phyloP scores from a whole-genome alignment of 2,797 vertebrate species.

The Rhynchonycteris naso region DNA sequence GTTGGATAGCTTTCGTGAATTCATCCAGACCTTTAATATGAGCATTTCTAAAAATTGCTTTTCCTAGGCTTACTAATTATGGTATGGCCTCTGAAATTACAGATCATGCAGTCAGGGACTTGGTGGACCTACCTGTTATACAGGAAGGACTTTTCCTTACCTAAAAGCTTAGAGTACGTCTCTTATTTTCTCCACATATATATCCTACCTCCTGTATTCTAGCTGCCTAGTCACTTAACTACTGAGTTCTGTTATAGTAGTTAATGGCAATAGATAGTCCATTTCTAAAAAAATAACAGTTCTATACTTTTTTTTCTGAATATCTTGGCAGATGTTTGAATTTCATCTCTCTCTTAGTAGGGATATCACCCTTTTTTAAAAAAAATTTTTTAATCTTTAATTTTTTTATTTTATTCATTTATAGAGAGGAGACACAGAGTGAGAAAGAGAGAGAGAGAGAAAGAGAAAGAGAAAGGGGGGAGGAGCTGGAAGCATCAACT shows the following conservation, averaged over 20 bases:
- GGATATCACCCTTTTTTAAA: not conserved
- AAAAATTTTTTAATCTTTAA: no score
- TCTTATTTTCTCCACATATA: not conserved
- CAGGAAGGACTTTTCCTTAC: not conserved
- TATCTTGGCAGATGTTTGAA: not conserved
- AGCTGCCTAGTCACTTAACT: not conserved
- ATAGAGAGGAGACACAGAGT: no score
- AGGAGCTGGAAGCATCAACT: no score
- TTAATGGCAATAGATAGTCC: not conserved
- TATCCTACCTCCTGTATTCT: not conserved
- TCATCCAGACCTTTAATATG: not conserved
- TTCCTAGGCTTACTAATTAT: not conserved
- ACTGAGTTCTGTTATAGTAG: not conserved
- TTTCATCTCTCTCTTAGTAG: conserved; percentile 24
- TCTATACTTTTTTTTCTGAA: conserved; percentile 43
- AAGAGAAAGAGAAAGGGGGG: no score
- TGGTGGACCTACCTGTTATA: not conserved
- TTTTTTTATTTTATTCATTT: no score
- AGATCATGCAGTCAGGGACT: not conserved
- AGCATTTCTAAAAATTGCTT: conserved; percentile 44
- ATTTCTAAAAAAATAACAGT: not conserved
- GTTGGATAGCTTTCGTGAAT: not conserved
- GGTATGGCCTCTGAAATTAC: not conserved
- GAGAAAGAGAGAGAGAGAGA: no score
- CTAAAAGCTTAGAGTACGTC: not conserved